Evolutionary conservation across 2,888 invertebrate genomes (phyloP).

Genomic region (Idaea biselata): DNA sequence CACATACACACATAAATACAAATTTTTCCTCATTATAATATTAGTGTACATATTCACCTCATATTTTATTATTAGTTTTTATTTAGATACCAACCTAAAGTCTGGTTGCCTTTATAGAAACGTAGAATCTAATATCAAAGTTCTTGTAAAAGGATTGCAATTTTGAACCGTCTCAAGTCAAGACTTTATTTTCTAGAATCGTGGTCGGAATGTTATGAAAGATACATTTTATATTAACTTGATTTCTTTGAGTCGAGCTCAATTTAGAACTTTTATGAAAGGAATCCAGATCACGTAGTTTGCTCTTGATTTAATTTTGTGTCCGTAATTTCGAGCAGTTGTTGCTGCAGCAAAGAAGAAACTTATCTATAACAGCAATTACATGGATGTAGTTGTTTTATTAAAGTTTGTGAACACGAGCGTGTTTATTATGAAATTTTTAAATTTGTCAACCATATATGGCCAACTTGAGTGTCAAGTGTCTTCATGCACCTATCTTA

Average conservation of each 20-base stretch:
- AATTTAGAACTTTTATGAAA: neutral
- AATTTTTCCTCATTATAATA: too few relatives aligned
- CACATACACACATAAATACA: too few relatives aligned
- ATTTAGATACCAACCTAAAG: neutral
- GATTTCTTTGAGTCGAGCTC: neutral
- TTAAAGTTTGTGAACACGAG: neutral
- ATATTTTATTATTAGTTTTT: too few relatives aligned
- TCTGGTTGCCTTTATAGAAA: neutral
- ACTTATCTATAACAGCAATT: neutral
- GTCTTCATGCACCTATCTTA: too few relatives aligned
- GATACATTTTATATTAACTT: constrained; percentile 2
- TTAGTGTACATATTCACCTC: too few relatives aligned
- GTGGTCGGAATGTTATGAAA: constrained; percentile 9
- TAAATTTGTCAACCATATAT: neutral
- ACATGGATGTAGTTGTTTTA: neutral
- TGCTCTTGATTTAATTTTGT: neutral
- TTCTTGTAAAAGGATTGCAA: constrained; percentile 17
- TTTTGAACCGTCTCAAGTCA: constrained; percentile 12
- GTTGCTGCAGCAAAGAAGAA: neutral
- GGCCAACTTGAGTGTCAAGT: neutral
- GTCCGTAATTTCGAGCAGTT: neutral
- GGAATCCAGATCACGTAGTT: neutral
- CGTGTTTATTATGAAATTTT: neutral
- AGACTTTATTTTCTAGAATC: constrained; percentile 13
- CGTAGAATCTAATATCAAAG: constrained; percentile 15